Percentiles rank a stretch among this genome's conserved stretches.
Conservation (phyloP, 2,888 invertebrate genomes). For the Zonitis immaculata region DNA sequence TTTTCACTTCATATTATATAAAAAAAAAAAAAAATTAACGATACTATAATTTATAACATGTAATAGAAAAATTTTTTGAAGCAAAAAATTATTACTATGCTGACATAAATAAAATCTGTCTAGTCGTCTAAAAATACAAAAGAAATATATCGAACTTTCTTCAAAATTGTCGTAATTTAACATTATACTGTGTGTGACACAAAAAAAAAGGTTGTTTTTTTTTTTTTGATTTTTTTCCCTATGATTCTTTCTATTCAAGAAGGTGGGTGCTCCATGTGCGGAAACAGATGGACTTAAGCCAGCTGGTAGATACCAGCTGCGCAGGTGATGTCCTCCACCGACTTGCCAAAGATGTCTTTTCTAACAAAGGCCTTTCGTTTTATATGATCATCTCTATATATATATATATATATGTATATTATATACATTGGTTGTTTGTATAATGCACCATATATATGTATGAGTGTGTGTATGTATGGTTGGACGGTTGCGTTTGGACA, state of each 20-base stretch:
- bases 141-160: neutral
- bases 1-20: too few species aligned
- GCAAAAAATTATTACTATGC: neutral
- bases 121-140: neutral
- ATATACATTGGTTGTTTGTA: neutral
- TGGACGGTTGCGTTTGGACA: slow-evolving; percentile 31
- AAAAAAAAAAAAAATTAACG: neutral
- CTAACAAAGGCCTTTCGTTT: slow-evolving; percentile 14
- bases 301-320: slow-evolving; percentile 41
- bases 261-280: slow-evolving; percentile 32
- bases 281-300: slow-evolving; percentile 45
- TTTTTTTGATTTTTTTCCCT: neutral
- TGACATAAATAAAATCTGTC: neutral
- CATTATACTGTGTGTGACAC: too few species aligned
- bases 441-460: slow-evolving; percentile 9
- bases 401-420: neutral
- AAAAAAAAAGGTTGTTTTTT: neutral
- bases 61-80: neutral
- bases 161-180: neutral
- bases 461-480: slow-evolving; percentile 19
- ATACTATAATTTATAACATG: neutral
- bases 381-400: neutral
- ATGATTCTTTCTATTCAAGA: neutral
- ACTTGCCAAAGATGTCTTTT: slow-evolving; percentile 25
- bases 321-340: slow-evolving; percentile 28